These are phyloP conservation scores for Julus scandinavius DNA, from an alignment of 2,888 invertebrate species.

Conservation along the genomic window DNA sequence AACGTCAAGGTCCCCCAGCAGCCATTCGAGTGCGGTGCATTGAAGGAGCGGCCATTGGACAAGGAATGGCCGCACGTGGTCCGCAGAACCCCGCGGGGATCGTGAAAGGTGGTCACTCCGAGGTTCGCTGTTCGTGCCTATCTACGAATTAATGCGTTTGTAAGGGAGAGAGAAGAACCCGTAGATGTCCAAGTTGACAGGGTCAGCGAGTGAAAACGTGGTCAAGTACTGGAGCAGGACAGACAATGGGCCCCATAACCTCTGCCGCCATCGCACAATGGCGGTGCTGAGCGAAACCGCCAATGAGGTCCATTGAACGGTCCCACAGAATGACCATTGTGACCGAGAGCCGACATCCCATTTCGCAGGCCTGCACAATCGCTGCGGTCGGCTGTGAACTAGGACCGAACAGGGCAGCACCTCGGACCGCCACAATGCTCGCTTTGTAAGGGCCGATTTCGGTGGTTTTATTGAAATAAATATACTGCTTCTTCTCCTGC, in stretches of 20 bases:
- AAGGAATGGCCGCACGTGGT: constrained; percentile 16
- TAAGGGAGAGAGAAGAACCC: not conserved
- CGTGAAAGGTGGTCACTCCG: constrained; percentile 5
- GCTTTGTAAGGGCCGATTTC: not conserved
- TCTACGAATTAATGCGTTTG: constrained; percentile 3
- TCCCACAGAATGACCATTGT: not conserved
- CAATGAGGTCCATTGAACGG: constrained; percentile 21
- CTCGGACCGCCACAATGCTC: not conserved
- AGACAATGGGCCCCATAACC: constrained; percentile 21
- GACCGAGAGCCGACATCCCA: constrained; percentile 19
- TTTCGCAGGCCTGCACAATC: constrained; percentile 13
- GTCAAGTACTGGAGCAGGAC: not conserved
- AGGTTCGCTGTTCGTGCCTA: not conserved
- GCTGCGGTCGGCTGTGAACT: not conserved
- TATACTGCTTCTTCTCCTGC: not conserved
- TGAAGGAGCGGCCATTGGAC: constrained; percentile 17
- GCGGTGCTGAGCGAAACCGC: constrained; percentile 21
- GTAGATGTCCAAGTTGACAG: not conserved
- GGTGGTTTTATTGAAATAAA: constrained; percentile 33
- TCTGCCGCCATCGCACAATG: constrained; percentile 19
- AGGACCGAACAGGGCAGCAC: not conserved
- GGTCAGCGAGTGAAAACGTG: not conserved
- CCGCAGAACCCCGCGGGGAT: not conserved
- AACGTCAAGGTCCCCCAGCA: constrained; percentile 11
- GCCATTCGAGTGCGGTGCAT: not conserved